A percentile compares a stretch with the other conserved stretches of the same genome.
Conservation (phyloP, 2,797 vertebrate genomes). For the Lepilemur septentrionalis region DNA sequence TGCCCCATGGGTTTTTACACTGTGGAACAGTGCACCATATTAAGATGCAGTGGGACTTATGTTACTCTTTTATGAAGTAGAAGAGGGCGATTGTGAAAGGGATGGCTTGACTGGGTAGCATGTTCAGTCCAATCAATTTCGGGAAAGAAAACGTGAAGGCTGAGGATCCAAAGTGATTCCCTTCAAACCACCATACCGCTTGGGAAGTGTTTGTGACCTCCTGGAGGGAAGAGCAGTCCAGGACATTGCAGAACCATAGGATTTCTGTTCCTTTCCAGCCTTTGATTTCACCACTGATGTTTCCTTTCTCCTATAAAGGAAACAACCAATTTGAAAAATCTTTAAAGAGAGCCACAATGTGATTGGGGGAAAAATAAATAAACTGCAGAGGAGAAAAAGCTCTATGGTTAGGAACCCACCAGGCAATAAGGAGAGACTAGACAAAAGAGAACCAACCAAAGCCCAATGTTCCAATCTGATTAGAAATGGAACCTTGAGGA, state of each 20-base stretch:
- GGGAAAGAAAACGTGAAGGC: not conserved
- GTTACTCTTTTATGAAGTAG: not conserved
- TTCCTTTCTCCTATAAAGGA: constrained; percentile 5
- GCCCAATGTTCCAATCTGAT: not conserved
- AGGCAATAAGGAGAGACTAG: not conserved
- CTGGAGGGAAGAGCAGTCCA: not conserved
- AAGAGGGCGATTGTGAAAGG: not conserved
- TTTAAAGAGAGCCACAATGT: not conserved
- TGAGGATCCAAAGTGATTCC: not conserved
- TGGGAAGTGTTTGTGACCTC: not conserved
- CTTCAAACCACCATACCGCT: not conserved
- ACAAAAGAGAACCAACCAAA: not conserved
- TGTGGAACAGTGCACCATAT: not conserved
- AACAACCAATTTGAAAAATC: not conserved
- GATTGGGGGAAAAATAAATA: not conserved
- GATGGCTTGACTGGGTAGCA: not conserved
- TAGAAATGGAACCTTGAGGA: not conserved
- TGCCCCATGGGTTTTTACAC: not conserved
- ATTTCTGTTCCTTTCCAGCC: not conserved
- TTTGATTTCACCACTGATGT: constrained; percentile 10
- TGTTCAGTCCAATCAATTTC: not conserved
- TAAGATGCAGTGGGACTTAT: not conserved
- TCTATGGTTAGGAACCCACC: not conserved
- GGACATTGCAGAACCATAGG: not conserved
- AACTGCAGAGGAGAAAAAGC: not conserved